These are phyloP conservation scores for Lacanobia wlatinum DNA, from an alignment of 2,888 invertebrate species.

Conservation along the genomic window DNA sequence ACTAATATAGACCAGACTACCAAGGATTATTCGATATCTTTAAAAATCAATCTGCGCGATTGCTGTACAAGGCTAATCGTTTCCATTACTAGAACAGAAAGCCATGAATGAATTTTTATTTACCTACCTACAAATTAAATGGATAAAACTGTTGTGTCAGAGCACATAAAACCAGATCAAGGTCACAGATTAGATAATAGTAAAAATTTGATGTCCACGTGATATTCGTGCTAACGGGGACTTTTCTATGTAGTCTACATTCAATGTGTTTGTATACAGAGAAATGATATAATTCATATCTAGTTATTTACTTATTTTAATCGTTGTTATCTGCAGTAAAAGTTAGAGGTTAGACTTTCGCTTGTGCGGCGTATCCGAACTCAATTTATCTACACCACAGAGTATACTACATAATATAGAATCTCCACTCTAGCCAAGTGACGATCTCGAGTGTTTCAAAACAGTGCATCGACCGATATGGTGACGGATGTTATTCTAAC, in stretches of 20 bases:
- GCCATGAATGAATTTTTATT: slow-evolving; percentile 32
- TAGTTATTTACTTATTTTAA: slow-evolving; percentile 11
- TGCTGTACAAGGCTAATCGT: background rate
- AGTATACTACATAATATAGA: slow-evolving; percentile 15
- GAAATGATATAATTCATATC: slow-evolving; percentile 29
- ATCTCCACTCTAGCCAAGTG: slow-evolving; percentile 14
- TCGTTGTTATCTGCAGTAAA: slow-evolving; percentile 36
- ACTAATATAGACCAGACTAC: background rate
- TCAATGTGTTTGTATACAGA: slow-evolving; percentile 30
- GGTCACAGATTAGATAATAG: slow-evolving; percentile 75
- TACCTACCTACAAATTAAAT: slow-evolving; percentile 20
- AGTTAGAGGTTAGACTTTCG: slow-evolving; percentile 46
- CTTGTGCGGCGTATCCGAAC: slow-evolving; percentile 11
- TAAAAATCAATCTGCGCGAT: slow-evolving; percentile 6
- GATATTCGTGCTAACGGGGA: slow-evolving; percentile 29
- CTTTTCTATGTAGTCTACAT: slow-evolving; percentile 12
- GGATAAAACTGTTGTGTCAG: slow-evolving; percentile 32
- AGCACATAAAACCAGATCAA: slow-evolving; percentile 62
- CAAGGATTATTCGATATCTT: background rate
- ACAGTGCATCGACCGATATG: slow-evolving; percentile 56
- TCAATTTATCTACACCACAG: slow-evolving; percentile 17
- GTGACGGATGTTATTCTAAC: slow-evolving; percentile 50
- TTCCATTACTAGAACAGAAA: slow-evolving; percentile 8
- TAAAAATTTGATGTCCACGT: slow-evolving; percentile 56
- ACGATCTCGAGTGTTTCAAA: slow-evolving; percentile 45